Evolutionary conservation across 2,113 vertebrate genomes (phyloP).

Genomic region (Agelaius phoeniceus): DNA sequence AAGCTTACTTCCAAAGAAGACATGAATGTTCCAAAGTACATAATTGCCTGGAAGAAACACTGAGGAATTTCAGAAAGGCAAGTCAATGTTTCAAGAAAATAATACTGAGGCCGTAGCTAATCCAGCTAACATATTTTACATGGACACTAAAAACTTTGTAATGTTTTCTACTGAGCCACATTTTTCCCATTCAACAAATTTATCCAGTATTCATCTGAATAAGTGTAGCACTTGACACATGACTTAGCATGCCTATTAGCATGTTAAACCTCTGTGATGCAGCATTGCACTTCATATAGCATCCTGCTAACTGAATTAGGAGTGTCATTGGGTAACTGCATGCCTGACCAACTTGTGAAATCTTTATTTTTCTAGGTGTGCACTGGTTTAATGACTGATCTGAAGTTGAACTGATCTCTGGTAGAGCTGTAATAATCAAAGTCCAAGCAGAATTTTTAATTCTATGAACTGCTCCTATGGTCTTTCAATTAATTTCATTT

Average conservation of each 20-base stretch:
- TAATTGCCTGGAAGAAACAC: background rate
- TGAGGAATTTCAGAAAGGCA: background rate
- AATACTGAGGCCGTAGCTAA: background rate
- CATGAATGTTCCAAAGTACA: background rate
- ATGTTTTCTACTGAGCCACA: background rate
- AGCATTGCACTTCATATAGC: accelerated
- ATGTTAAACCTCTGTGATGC: background rate
- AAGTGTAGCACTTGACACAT: background rate
- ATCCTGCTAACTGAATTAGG: background rate
- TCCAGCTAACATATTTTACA: background rate
- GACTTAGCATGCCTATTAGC: background rate
- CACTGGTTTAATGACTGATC: background rate
- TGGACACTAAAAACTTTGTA: background rate
- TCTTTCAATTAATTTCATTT: background rate
- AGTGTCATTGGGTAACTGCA: background rate
- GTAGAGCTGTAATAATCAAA: background rate
- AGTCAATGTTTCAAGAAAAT: background rate
- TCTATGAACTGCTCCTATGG: background rate
- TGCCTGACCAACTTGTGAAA: background rate
- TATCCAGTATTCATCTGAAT: background rate
- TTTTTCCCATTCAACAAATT: background rate
- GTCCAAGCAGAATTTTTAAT: background rate
- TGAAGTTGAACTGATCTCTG: background rate
- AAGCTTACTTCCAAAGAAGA: background rate
- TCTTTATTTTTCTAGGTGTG: background rate